Conservation (phyloP, 2,113 vertebrate species). For the Herpailurus yagouaroundi region DNA sequence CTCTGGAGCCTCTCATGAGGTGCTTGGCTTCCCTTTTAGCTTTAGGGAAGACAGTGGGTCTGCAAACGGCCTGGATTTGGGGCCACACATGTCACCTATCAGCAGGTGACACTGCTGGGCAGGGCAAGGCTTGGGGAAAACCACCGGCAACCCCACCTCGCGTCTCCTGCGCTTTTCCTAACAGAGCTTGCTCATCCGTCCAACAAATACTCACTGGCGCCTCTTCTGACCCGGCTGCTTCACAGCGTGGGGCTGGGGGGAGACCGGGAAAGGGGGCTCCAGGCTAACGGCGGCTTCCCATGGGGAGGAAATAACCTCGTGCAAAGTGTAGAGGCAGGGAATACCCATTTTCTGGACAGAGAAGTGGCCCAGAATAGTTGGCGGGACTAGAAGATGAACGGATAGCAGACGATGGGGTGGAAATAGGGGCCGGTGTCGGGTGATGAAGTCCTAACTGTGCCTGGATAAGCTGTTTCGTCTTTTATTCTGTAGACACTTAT, state of each 20-base stretch:
- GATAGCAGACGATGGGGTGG: not conserved
- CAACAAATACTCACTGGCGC: no score
- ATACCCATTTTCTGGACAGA: accelerated
- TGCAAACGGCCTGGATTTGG: not conserved
- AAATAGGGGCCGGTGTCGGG: not conserved
- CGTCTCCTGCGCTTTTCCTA: accelerated
- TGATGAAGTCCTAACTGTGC: not conserved
- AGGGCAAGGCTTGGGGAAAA: not conserved
- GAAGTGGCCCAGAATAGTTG: not conserved
- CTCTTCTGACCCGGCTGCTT: not conserved
- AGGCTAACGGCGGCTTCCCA: not conserved
- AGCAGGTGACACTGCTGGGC: not conserved
- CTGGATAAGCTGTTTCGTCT: not conserved
- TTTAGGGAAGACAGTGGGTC: not conserved
- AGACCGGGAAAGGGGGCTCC: not conserved
- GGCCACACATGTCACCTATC: not conserved
- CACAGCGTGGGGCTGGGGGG: not conserved
- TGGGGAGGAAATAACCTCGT: no score
- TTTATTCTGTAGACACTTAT: not conserved
- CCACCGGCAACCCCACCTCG: accelerated
- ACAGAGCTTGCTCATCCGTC: not conserved
- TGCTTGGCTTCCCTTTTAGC: not conserved
- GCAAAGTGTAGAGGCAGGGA: not conserved
- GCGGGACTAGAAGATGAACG: not conserved
- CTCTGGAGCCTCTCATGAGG: not conserved